Conservation (phyloP, 2,888 invertebrate genomes). For the Hypolimnas misippus region DNA sequence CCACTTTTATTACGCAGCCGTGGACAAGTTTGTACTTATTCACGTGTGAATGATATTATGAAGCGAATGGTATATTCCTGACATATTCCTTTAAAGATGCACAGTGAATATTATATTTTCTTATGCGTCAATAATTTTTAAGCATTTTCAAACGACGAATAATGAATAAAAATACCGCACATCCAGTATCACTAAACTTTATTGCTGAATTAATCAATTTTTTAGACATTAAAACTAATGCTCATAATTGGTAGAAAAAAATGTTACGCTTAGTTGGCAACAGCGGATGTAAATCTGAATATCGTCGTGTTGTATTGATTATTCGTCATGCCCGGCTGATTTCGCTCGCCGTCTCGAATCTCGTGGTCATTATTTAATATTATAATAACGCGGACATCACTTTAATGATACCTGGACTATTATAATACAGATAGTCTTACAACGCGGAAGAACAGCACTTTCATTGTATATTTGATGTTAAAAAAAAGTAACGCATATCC, state of each 20-base stretch:
- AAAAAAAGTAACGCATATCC: neutral
- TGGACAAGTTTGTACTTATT: constrained; percentile 15
- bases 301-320: constrained; percentile 44
- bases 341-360: constrained; percentile 33
- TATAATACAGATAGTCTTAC: constrained; percentile 8
- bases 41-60: constrained; percentile 18
- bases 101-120: neutral
- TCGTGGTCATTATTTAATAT: constrained; percentile 40
- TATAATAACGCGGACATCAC: constrained; percentile 32
- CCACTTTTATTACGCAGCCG: constrained; percentile 27
- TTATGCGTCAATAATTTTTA: neutral
- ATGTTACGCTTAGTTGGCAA: constrained; percentile 38
- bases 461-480: neutral
- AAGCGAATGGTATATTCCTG: constrained; percentile 9
- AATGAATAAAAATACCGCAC: neutral
- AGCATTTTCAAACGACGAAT: neutral
- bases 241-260: constrained; percentile 32
- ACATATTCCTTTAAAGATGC: neutral
- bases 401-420: constrained; percentile 28
- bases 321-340: constrained; percentile 42
- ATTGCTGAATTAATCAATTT: neutral
- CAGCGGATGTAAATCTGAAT: constrained; percentile 44
- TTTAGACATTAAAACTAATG: constrained; percentile 3
- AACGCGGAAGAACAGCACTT: constrained; percentile 6
- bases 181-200: constrained; percentile 2